These are phyloP conservation scores for Halichoerus grypus DNA, from an alignment of 2,113 vertebrate species.

Conservation along the genomic window DNA sequence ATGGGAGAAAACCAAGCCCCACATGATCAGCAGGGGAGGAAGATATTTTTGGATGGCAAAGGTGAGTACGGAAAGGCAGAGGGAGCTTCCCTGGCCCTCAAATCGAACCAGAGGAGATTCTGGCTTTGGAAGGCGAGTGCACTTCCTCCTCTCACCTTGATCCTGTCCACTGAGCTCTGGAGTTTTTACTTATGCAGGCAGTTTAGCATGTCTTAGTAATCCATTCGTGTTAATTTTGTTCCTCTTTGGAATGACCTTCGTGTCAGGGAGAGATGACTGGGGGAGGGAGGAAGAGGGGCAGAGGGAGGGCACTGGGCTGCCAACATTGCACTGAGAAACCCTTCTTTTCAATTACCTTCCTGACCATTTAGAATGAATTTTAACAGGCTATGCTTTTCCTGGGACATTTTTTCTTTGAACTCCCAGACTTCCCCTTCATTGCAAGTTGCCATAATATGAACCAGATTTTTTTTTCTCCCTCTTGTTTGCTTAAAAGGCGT, in stretches of 20 bases:
- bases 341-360: constrained; percentile 79
- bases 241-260: constrained; percentile 66
- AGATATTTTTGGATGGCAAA: not conserved
- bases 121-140: not conserved
- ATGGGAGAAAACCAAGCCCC: not conserved
- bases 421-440: constrained; percentile 76
- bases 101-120: not conserved
- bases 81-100: not conserved
- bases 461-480: constrained; percentile 78
- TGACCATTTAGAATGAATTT: constrained; percentile 68
- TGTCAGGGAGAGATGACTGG: not conserved
- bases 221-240: constrained; percentile 72
- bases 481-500: constrained; percentile 82
- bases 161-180: constrained; percentile 28
- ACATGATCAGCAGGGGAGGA: not conserved
- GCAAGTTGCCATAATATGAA: constrained; percentile 81
- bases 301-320: not conserved
- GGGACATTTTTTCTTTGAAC: constrained; percentile 78
- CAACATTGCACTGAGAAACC: not conserved
- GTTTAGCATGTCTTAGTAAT: constrained; percentile 59
- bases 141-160: not conserved
- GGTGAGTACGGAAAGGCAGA: not conserved
- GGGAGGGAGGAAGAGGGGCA: not conserved
- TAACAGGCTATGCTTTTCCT: constrained; percentile 71
- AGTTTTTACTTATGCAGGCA: constrained; percentile 40